A percentile compares a stretch with the other conserved stretches of the same genome.
Conservation (phyloP, 2,113 vertebrate species). For the Callipepla squamata region DNA sequence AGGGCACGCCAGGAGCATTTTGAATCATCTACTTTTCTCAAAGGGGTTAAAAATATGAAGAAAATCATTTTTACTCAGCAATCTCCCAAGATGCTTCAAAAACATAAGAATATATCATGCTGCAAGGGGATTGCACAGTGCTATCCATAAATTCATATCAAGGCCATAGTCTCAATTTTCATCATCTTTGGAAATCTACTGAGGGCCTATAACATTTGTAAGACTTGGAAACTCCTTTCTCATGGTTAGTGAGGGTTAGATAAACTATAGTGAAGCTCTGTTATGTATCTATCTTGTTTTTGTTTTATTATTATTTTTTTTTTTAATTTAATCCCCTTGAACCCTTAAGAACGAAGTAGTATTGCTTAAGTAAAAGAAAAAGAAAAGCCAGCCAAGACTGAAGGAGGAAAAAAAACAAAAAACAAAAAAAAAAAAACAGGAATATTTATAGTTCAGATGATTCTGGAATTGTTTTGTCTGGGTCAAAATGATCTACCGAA, state of each 20-base stretch:
- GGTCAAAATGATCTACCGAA: slow-evolving; percentile 18
- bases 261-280: background rate
- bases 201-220: background rate
- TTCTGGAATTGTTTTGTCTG: slow-evolving; percentile 57
- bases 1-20: background rate
- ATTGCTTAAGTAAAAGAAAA: background rate
- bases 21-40: background rate
- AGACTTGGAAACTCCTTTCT: slow-evolving; percentile 20
- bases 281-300: background rate
- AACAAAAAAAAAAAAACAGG: background rate
- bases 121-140: background rate
- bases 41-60: background rate
- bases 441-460: slow-evolving; percentile 46
- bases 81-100: background rate
- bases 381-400: slow-evolving; percentile 3
- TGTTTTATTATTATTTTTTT: background rate
- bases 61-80: background rate
- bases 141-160: background rate
- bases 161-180: background rate
- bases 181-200: background rate
- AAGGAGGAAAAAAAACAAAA: background rate
- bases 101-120: background rate
- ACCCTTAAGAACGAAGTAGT: slow-evolving; percentile 26
- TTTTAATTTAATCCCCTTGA: background rate
- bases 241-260: background rate